Evolutionary conservation across 2,888 invertebrate genomes (phyloP).

Genomic region (Horisme vitalbata): DNA sequence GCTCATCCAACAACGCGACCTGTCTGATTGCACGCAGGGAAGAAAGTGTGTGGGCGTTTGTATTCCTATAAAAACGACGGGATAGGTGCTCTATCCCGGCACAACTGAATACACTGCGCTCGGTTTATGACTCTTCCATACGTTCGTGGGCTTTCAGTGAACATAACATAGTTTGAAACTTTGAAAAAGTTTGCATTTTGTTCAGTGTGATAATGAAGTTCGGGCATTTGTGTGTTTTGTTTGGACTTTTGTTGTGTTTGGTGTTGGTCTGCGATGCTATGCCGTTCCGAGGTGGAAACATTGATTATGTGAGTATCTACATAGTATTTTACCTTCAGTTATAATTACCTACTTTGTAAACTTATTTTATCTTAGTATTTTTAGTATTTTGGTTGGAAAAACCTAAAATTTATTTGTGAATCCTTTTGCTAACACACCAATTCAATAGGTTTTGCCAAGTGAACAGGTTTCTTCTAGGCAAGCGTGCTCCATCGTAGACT

Average conservation of each 20-base stretch:
- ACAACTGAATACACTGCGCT: conserved; percentile 44
- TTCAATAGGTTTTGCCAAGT: too few relatives aligned
- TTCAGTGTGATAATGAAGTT: conserved; percentile 52
- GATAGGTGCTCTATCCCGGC: conserved; percentile 50
- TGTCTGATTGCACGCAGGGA: conserved; percentile 42
- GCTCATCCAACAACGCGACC: conserved; percentile 7
- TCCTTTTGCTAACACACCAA: too few relatives aligned
- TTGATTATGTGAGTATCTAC: conserved; percentile 68
- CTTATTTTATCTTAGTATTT: too few relatives aligned
- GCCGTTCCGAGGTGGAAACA: conserved; percentile 57
- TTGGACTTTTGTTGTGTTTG: conserved; percentile 51
- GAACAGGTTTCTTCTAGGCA: too few relatives aligned
- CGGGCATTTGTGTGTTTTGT: conserved; percentile 45
- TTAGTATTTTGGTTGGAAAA: too few relatives aligned
- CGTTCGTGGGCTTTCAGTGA: conserved; percentile 8
- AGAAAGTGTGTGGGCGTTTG: conserved; percentile 63
- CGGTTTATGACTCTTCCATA: conserved; percentile 42
- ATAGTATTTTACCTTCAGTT: not conserved
- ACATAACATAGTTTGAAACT: not conserved
- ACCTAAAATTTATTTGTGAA: too few relatives aligned
- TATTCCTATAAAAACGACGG: conserved; percentile 61
- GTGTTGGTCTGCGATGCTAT: conserved; percentile 48
- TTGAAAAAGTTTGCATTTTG: conserved; percentile 3
- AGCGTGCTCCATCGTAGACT: too few relatives aligned
- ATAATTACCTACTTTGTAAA: not conserved